Evolutionary conservation across 2,113 vertebrate species (phyloP).

Genomic region (Brienomyrus brachyistius): DNA sequence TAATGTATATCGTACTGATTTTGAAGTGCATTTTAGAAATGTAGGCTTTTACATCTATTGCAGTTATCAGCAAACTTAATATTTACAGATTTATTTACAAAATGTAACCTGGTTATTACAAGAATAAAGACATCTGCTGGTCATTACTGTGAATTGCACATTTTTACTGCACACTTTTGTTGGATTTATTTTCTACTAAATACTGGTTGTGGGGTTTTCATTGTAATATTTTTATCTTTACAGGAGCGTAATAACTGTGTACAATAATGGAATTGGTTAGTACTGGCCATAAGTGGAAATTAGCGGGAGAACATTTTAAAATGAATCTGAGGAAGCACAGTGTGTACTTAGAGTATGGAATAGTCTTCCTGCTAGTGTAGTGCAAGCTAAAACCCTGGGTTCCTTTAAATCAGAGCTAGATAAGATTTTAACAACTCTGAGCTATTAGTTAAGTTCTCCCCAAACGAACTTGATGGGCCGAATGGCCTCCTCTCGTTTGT

Average conservation of each 20-base stretch:
- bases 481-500: too few relatives aligned
- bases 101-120: slow-evolving; percentile 36
- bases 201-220: not conserved
- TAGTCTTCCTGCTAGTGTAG: too few relatives aligned
- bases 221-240: not conserved
- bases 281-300: not conserved
- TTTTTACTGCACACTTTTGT: slow-evolving; percentile 28
- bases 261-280: not conserved
- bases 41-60: slow-evolving; percentile 46
- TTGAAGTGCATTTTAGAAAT: slow-evolving; percentile 40
- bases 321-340: too few relatives aligned
- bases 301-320: too few relatives aligned
- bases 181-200: not conserved
- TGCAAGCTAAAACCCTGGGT: too few relatives aligned
- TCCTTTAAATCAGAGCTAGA: too few relatives aligned
- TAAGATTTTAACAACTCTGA: too few relatives aligned
- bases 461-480: too few relatives aligned
- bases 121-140: not conserved
- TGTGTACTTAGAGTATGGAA: too few relatives aligned
- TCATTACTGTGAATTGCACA: not conserved
- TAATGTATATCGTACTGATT: slow-evolving; percentile 22
- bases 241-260: not conserved
- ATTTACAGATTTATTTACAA: slow-evolving; percentile 54
- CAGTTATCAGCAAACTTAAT: slow-evolving; percentile 46
- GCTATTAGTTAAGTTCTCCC: too few relatives aligned